Base-by-base conservation (phyloP, 2,113 vertebrate species). In the Australoheros scitulus region DNA sequence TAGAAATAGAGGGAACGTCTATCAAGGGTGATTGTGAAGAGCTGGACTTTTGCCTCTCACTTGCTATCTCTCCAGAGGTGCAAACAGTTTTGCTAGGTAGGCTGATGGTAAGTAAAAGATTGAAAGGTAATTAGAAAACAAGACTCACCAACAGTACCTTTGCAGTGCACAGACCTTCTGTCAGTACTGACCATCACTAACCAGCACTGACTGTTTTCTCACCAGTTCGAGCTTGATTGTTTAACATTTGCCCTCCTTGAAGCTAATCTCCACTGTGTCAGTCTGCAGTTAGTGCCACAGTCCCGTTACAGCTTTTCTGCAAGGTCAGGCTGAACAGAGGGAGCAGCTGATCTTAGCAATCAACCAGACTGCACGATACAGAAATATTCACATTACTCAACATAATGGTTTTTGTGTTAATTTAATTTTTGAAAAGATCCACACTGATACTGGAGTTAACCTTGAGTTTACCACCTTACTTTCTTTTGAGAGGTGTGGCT, bases 261-360 rank as follows among this genome's bases (percentile, higher is more conserved):
- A 78, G 36, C 7, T 76, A 79, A 85, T 70, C 20, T 55, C 47
- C 52, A 11, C 68, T 24, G 26, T 41, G 68, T 65, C 52, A 63
- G 38, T 22, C 24, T 56, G 34, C n/a, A 13, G 65, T 81, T 65
- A 1, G 18, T 56, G 61, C n/a, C 64, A 34, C 76, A 80, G 65
- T 84, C 17, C 6, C 26, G 59, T 77, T 65, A 15, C 64, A 58
- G 24, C 65, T 32, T 52, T 72, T 72, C 17, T 72, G 65, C 26
- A 52, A 14, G 65, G 65, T 72, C 65, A 72, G 17, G 65, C 65
- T 72, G 47, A 72, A 52, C 47, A 52, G 43, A 13, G 65, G 18
- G 26, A 72, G n/a, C 26, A 72, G 52, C 32, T 52, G 47, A 77
- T 72, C 11, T 58, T 22, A 55, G 61, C 34, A 65, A 22, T 61